Evolutionary conservation across 1,140 invertebrate species (phyloP), one percentile per base, ranked within the genome.

Genomic region (Nymphalis io): DNA sequence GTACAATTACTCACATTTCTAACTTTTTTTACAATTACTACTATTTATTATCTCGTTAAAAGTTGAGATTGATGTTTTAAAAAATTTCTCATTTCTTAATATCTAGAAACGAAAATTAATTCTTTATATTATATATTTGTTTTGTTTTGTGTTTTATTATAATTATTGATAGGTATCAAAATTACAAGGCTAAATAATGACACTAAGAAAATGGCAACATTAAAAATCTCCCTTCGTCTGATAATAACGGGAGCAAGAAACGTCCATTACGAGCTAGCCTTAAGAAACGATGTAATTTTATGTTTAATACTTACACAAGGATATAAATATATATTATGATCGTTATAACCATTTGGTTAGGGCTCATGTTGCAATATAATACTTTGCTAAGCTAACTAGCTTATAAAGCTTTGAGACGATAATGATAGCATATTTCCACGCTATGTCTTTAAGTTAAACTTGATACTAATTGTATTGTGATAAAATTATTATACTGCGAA

Each of bases 401-500:
- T 42, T 51, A 55, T 64, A 55, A 15, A 64, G 51, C 48, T 64
- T 64, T 51, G 10, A 57, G 38, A 39, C 51, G 38, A n/a, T 64
- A 64, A 64, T 64, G 62, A 57, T 57, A 64, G 62, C 33, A 23
- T 18, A 63, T 63, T 63, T 63, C 48, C 62, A 18, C 16, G 60
- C 60, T 44, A n/a, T n/a, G 40, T 18, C 44, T 53, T 8, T 39
- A 3, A 58, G 55, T 58, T 8, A 33, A 33, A 33, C n/a, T 58
- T 58, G 55, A 33, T 33, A 58, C 46, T 51, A 51, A 51, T 51
- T 51, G 46, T 51, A 51, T 5, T 8, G 18, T n/a, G 16, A 51
- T 15, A 51, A 51, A 16, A 51, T 20, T 51, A 11, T 20, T 20
- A 51, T 51, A 51, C 2, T 51, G 46, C 27, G 3, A 33, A 51